Base-by-base conservation (phyloP, 1,140 invertebrate species). In the Thaumatotibia leucotreta region DNA sequence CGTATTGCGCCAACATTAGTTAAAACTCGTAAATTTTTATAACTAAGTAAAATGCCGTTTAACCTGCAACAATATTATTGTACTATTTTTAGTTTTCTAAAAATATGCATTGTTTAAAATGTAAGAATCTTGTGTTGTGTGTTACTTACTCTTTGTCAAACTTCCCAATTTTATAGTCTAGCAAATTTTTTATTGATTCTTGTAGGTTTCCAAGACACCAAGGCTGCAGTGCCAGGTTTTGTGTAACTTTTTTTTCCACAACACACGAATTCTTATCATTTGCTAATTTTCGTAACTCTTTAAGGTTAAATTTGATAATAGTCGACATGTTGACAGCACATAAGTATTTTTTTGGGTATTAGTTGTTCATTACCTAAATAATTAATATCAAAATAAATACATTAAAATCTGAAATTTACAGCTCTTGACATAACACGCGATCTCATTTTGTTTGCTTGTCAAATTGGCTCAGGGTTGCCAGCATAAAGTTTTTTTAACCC, bases 21-120 rank as follows among this genome's bases (percentile, higher is more conserved):
- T 20, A 94, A 72, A 14, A 95, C 71, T 77, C 92, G 92, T 23
- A 93, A 86, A 76, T 95, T 94, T 80, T 93, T 92, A 70, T 94
- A 95, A 62, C 93, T 92, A 29, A 95, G 77, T 6, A 95, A 70
- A 73, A 95, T 93, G 11, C 94, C 94, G 75, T 93, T 86, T 31
- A 94, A 86, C 63, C 89, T 91, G 80, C 32, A 86, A 87, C 63
- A 72, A 20, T 69, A 61, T 0, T 62, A 61, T 52, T 17, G 32
- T 49, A 63, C 32, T 61, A 20, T 1, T 1, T 45, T 33, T 58
- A 5, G 10, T 29, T n/a, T 52, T 65, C 4, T 45, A 5, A 49
- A n/a, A 58, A n/a, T n/a, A n/a, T n/a, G n/a, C n/a, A n/a, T n/a
- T n/a, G n/a, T n/a, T n/a, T n/a, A n/a, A n/a, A n/a, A n/a, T n/a